These are phyloP conservation scores for Andrena bicolor DNA, from an alignment of 2,888 invertebrate species.

Conservation along the genomic window DNA sequence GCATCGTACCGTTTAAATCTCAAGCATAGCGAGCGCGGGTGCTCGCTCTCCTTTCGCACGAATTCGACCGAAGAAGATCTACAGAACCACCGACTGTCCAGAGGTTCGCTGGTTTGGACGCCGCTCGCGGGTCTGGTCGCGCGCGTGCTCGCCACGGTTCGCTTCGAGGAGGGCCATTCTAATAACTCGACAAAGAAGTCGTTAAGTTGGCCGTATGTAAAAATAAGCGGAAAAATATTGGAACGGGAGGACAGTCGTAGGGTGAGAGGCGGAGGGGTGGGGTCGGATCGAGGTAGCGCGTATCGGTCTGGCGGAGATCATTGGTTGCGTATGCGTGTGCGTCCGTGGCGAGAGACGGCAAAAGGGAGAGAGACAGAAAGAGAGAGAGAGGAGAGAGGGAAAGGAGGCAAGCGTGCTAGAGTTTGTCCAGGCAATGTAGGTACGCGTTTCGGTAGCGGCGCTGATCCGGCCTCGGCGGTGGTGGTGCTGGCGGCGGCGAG, in stretches of 20 bases:
- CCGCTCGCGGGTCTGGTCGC: neutral
- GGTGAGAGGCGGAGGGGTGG: neutral
- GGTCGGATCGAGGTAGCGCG: conserved; percentile 23
- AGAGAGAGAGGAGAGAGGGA: neutral
- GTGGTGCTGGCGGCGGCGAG: conserved; percentile 64
- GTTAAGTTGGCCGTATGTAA: conserved; percentile 22
- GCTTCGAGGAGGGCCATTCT: neutral
- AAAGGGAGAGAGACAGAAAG: neutral
- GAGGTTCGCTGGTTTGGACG: neutral
- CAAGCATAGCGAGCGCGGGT: neutral
- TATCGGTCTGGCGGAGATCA: conserved; percentile 36
- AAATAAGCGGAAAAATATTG: conserved; percentile 42
- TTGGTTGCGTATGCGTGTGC: conserved; percentile 15
- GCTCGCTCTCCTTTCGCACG: neutral
- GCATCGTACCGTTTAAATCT: conserved; percentile 7
- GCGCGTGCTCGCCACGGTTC: neutral
- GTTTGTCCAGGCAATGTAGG: conserved; percentile 53
- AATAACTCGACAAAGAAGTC: conserved; percentile 24
- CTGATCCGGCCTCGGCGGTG: conserved; percentile 63
- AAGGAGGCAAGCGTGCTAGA: conserved; percentile 34
- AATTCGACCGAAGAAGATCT: neutral
- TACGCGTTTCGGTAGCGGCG: conserved; percentile 74
- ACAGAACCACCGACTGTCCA: neutral
- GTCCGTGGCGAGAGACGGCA: neutral
- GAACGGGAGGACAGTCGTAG: conserved; percentile 4